Evolutionary conservation across 2,797 vertebrate genomes (phyloP).

Genomic region (Morelia viridis): DNA sequence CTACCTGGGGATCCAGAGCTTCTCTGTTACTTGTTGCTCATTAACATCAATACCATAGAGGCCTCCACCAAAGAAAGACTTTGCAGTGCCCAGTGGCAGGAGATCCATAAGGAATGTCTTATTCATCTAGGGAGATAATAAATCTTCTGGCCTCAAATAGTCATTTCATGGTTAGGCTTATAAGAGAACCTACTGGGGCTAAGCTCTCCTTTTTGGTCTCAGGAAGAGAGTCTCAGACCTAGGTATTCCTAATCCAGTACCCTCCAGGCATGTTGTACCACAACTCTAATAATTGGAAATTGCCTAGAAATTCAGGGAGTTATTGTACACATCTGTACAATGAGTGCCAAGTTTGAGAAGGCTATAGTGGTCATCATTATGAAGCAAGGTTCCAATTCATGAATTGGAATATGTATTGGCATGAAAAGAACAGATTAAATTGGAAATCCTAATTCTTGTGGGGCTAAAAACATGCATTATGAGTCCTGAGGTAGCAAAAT

Average conservation of each 20-base stretch:
- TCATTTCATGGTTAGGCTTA: constrained; percentile 58
- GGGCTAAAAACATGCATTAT: not conserved
- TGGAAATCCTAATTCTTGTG: not conserved
- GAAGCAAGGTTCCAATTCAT: constrained; percentile 23
- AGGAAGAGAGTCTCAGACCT: not conserved
- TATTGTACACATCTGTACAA: not conserved
- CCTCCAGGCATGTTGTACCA: not conserved
- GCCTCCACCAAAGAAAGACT: constrained; percentile 68
- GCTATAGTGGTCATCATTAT: constrained; percentile 7
- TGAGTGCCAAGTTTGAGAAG: not conserved
- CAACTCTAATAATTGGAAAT: not conserved
- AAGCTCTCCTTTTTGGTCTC: constrained; percentile 41
- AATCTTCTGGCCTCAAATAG: constrained; percentile 64
- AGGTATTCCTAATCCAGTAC: not conserved
- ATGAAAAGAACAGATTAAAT: not conserved
- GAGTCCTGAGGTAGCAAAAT: not conserved
- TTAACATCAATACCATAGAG: constrained; percentile 75
- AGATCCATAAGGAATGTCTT: constrained; percentile 61
- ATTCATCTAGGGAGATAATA: constrained; percentile 56
- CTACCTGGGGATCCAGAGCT: constrained; percentile 70
- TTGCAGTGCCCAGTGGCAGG: constrained; percentile 48
- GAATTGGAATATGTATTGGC: not conserved
- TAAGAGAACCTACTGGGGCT: constrained; percentile 18
- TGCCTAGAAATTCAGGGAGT: not conserved
- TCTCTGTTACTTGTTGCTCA: constrained; percentile 60